These are phyloP conservation scores for Strix occidentalis DNA, from an alignment of 2,797 vertebrate species.

Conservation along the genomic window DNA sequence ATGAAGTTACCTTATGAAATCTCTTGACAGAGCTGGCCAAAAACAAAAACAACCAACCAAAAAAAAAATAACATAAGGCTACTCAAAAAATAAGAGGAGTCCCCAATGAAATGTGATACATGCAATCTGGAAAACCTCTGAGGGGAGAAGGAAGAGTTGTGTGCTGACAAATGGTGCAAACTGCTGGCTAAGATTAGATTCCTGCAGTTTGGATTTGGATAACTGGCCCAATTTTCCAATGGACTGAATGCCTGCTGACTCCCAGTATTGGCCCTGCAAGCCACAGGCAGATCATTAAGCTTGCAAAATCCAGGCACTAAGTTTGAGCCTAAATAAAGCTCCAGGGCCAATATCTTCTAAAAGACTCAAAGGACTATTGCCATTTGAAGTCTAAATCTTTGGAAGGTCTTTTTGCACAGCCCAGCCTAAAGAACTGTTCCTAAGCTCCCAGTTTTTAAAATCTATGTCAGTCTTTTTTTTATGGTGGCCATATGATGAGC, in stretches of 20 bases:
- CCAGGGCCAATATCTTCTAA: background rate
- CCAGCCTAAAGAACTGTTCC: background rate
- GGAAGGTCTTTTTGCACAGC: background rate
- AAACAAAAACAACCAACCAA: slow-evolving; percentile 4
- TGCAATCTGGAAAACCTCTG: slow-evolving; percentile 36
- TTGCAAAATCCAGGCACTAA: background rate
- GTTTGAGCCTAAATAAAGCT: background rate
- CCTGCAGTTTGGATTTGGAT: background rate
- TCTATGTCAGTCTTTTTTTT: background rate
- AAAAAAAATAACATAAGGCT: background rate
- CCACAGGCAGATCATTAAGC: background rate
- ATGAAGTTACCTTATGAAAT: slow-evolving; percentile 70
- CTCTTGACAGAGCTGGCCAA: slow-evolving; percentile 34
- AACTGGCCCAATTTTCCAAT: background rate
- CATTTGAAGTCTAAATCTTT: background rate
- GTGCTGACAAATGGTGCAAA: slow-evolving; percentile 39
- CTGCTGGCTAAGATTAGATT: slow-evolving; percentile 29
- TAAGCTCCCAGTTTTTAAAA: background rate
- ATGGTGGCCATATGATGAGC: background rate
- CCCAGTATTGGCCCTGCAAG: background rate
- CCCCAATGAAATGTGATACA: slow-evolving; percentile 14
- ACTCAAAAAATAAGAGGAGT: slow-evolving; percentile 24
- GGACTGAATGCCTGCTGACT: background rate
- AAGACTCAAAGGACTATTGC: background rate
- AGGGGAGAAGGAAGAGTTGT: slow-evolving; percentile 40